phyloP scores from a whole-genome alignment of 2,113 vertebrate species.

The Labrus mixtus region DNA sequence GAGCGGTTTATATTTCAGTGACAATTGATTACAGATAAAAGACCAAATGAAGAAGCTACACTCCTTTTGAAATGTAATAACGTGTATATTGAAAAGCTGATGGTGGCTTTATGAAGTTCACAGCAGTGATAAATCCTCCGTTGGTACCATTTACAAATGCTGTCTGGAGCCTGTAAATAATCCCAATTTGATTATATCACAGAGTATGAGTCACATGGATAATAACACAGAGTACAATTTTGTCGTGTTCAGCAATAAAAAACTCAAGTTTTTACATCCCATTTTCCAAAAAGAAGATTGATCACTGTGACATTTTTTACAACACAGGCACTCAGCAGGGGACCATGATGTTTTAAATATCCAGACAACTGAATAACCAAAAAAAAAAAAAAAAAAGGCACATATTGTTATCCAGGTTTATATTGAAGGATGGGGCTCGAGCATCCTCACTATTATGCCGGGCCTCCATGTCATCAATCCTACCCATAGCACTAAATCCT shows the following conservation, averaged over 20 bases:
- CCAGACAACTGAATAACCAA: constrained; percentile 65
- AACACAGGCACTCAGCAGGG: background rate
- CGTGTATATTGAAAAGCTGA: constrained; percentile 48
- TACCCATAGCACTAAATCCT: constrained; percentile 70
- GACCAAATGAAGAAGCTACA: constrained; percentile 31
- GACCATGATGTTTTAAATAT: constrained; percentile 68
- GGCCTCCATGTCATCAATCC: constrained; percentile 70
- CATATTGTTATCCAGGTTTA: constrained; percentile 69
- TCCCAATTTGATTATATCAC: constrained; percentile 52
- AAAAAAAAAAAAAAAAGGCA: constrained; percentile 70
- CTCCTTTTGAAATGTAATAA: constrained; percentile 32
- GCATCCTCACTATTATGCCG: constrained; percentile 50
- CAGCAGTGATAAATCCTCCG: constrained; percentile 52
- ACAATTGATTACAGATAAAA: constrained; percentile 42
- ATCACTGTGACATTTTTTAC: constrained; percentile 45
- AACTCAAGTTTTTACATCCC: background rate
- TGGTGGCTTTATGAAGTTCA: constrained; percentile 20
- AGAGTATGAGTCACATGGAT: constrained; percentile 52
- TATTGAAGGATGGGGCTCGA: constrained; percentile 62
- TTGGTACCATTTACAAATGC: constrained; percentile 38
- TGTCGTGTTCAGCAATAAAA: constrained; percentile 39
- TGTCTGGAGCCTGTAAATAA: constrained; percentile 40
- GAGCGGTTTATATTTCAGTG: background rate
- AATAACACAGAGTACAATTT: constrained; percentile 19
- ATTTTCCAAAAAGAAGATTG: constrained; percentile 2